Conservation (phyloP, 1,140 invertebrate genomes). For the Drosophila repleta region DNA sequence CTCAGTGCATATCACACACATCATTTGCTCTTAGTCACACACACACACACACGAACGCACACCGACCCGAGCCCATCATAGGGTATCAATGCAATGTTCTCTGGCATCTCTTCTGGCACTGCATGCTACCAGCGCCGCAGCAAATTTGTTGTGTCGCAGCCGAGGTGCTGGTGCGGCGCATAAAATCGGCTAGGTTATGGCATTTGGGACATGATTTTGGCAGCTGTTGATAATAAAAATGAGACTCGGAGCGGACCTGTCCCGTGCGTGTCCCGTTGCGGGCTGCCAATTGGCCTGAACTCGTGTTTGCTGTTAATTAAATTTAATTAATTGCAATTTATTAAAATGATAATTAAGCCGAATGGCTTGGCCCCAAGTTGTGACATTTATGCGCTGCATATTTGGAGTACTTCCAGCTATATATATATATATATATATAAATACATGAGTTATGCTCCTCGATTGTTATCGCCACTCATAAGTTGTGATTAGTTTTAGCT, state of each 20-base stretch:
- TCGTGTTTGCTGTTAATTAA: conserved; percentile 71
- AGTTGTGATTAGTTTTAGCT: conserved; percentile 32
- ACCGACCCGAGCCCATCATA: conserved; percentile 23
- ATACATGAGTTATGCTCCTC: conserved; percentile 30
- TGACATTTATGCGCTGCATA: conserved; percentile 25
- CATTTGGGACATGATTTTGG: conserved; percentile 66
- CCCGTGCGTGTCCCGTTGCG: conserved; percentile 41
- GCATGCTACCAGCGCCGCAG: conserved; percentile 47
- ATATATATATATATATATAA: too few species aligned
- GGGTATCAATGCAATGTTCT: not conserved
- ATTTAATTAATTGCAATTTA: conserved; percentile 68
- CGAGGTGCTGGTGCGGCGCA: conserved; percentile 51
- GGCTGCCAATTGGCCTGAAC: conserved; percentile 40
- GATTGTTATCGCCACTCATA: conserved; percentile 36
- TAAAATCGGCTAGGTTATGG: conserved; percentile 69
- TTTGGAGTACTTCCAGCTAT: conserved; percentile 20
- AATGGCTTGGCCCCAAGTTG: conserved; percentile 11
- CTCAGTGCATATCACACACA: too few species aligned
- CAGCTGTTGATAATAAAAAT: conserved; percentile 77
- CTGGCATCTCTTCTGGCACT: conserved; percentile 21
- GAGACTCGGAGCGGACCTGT: conserved; percentile 53
- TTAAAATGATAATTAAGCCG: conserved; percentile 41
- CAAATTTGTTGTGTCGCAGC: conserved; percentile 68
- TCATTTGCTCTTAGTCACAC: too few species aligned
- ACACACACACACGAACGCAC: too few species aligned